A percentile compares a stretch with the other conserved stretches of the same genome.
phyloP scores from a whole-genome alignment of 2,797 vertebrate species.

The Enteromius viviparus region DNA sequence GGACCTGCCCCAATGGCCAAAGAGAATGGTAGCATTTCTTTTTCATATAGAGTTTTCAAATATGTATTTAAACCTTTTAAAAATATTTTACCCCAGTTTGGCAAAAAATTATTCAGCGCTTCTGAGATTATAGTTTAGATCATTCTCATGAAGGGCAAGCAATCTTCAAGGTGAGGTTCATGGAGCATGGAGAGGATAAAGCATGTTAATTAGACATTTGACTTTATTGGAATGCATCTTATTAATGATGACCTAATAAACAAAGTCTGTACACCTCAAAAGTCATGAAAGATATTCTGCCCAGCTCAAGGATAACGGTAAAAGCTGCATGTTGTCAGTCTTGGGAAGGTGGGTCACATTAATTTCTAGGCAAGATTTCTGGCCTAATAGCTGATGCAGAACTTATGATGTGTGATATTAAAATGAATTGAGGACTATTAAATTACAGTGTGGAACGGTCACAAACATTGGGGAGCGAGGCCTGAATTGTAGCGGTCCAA shows the following conservation, averaged over 20 bases:
- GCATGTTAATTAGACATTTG: conserved; percentile 32
- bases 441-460: neutral
- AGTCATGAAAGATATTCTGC: conserved; percentile 12
- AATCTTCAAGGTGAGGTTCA: conserved; percentile 19
- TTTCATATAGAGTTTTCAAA: neutral
- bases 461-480: conserved; percentile 8
- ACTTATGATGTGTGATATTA: neutral
- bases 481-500: neutral
- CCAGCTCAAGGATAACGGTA: neutral
- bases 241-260: conserved; percentile 34
- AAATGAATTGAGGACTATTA: neutral
- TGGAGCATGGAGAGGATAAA: conserved; percentile 24
- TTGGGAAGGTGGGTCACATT: conserved; percentile 9
- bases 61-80: neutral
- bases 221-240: conserved; percentile 23
- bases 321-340: neutral
- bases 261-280: conserved; percentile 8
- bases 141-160: neutral
- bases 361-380: neutral
- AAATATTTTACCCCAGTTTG: neutral
- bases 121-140: conserved; percentile 23
- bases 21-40: neutral
- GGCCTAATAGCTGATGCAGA: neutral
- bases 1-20: conserved; percentile 47
- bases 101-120: neutral